Conservation (phyloP, 2,797 vertebrate genomes). For the Gambusia yucatana region DNA sequence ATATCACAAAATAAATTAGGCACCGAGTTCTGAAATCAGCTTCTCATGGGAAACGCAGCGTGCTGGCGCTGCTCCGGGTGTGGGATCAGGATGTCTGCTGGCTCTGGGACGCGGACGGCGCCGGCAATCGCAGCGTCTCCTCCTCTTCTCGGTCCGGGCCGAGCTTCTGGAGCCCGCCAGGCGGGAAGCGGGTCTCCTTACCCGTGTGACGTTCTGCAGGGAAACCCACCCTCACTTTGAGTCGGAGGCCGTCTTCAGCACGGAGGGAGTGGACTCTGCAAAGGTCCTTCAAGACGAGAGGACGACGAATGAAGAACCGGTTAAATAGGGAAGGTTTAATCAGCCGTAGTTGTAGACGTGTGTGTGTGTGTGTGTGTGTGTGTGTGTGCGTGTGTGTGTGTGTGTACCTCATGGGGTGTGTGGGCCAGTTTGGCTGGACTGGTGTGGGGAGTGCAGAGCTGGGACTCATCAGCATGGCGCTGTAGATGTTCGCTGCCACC, state of each 20-base stretch:
- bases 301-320: not conserved
- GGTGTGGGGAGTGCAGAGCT: conserved; percentile 89
- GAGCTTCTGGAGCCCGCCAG: conserved; percentile 22
- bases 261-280: conserved; percentile 70
- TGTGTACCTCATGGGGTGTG: conserved; percentile 82
- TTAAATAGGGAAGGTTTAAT: not conserved
- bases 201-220: conserved; percentile 14
- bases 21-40: conserved; percentile 41
- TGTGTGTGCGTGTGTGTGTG: conserved; percentile 14
- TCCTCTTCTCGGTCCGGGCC: conserved; percentile 27
- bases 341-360: not conserved
- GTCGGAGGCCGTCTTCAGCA: conserved; percentile 71
- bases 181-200: conserved; percentile 18
- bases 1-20: conserved; percentile 53
- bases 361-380: conserved; percentile 8
- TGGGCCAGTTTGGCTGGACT: conserved; percentile 85
- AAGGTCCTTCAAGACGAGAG: conserved; percentile 59
- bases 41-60: conserved; percentile 17
- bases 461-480: conserved; percentile 97
- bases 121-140: conserved; percentile 15
- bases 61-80: conserved; percentile 31
- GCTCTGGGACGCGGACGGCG: conserved; percentile 21
- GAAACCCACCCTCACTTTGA: conserved; percentile 47
- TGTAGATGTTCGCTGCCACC: conserved; percentile 98
- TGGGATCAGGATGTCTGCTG: conserved; percentile 18